These are phyloP conservation scores for Apistogramma diplotaenia DNA, from an alignment of 2,113 vertebrate genomes.

Conservation along the genomic window DNA sequence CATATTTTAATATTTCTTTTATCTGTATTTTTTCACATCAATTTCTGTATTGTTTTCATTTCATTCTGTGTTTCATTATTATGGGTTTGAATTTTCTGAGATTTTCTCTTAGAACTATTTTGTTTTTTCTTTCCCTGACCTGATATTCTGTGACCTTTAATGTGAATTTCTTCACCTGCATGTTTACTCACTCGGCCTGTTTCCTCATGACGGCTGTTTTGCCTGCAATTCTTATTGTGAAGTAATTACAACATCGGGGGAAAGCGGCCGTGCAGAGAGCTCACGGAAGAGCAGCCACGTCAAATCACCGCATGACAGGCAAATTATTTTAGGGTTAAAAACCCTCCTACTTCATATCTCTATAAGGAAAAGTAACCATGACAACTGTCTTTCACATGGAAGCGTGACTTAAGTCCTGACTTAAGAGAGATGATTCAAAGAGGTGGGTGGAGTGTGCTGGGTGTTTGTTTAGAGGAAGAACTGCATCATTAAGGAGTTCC, in stretches of 20 bases:
- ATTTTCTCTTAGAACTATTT: too few relatives aligned
- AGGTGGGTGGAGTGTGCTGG: rapidly evolving
- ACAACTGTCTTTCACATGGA: background rate
- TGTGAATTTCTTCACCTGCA: background rate
- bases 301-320: too few relatives aligned
- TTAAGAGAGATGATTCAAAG: background rate
- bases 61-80: too few relatives aligned
- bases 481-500: background rate
- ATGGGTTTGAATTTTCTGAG: too few relatives aligned
- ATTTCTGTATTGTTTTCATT: too few relatives aligned
- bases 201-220: background rate
- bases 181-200: background rate
- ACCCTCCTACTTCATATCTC: rapidly evolving
- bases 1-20: too few relatives aligned
- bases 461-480: background rate
- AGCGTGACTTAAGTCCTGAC: rapidly evolving
- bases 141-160: too few relatives aligned
- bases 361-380: background rate
- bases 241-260: background rate
- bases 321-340: too few relatives aligned
- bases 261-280: background rate
- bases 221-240: background rate
- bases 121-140: too few relatives aligned
- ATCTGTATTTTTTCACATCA: too few relatives aligned
- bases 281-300: background rate